Percentiles rank a stretch among this genome's conserved stretches.
These are phyloP conservation scores for Cephus pulcher DNA, from an alignment of 2,888 invertebrate species.

Conservation along the genomic window DNA sequence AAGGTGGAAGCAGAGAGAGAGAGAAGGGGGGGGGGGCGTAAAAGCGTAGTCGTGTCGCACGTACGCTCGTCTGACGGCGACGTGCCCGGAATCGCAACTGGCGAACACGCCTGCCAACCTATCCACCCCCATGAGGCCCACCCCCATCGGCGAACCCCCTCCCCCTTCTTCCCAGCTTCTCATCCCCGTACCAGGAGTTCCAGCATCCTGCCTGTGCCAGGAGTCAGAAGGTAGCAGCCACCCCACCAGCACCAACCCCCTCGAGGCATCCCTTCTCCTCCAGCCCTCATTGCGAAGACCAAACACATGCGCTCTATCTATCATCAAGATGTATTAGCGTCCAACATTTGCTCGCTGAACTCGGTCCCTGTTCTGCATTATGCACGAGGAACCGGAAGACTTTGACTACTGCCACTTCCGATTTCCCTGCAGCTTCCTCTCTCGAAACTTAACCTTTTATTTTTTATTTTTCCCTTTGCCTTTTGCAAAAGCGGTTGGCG, in stretches of 20 bases:
- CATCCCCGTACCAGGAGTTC: slow-evolving; percentile 4
- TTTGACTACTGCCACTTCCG: too few relatives aligned
- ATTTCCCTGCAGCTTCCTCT: too few relatives aligned
- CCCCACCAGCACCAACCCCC: slow-evolving; percentile 36
- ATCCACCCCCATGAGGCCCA: slow-evolving; percentile 24
- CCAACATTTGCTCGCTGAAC: slow-evolving; percentile 62
- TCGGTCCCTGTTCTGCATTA: slow-evolving; percentile 61
- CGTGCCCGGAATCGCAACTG: slow-evolving; percentile 61
- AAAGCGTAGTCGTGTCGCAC: slow-evolving; percentile 67
- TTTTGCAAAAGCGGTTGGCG: too few relatives aligned
- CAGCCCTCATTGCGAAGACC: slow-evolving; percentile 61
- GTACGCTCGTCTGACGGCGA: slow-evolving; percentile 66
- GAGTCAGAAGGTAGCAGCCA: background rate
- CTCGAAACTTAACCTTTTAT: too few relatives aligned
- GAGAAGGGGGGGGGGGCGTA: slow-evolving; percentile 56
- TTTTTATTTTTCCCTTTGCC: too few relatives aligned
- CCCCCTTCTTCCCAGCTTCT: slow-evolving; percentile 15
- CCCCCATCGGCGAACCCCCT: slow-evolving; percentile 8
- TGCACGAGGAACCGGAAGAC: slow-evolving; percentile 47
- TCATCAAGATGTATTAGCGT: slow-evolving; percentile 66
- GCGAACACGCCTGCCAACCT: slow-evolving; percentile 28
- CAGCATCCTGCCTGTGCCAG: too few relatives aligned
- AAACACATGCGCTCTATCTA: slow-evolving; percentile 65
- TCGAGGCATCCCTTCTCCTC: slow-evolving; percentile 43
- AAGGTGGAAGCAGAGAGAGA: slow-evolving; percentile 27